Conservation (phyloP, 1,140 invertebrate genomes). For the Cardiocondyla obscurior region DNA sequence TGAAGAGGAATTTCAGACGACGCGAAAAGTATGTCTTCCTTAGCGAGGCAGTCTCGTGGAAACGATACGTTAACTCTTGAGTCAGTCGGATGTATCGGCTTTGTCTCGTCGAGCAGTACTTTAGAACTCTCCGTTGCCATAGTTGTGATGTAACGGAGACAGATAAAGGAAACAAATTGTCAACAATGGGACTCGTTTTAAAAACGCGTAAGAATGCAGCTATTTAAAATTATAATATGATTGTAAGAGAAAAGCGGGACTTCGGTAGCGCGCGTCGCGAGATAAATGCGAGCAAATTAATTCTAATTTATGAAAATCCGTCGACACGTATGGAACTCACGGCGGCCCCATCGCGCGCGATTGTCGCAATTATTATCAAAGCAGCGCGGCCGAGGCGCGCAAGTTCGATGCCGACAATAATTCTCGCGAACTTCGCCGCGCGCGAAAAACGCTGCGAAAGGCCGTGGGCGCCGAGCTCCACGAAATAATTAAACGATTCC, state of each 20-base stretch:
- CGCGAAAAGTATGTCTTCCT: conserved; percentile 15
- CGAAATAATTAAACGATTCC: conserved; percentile 67
- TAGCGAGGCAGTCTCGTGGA: conserved; percentile 10
- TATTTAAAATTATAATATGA: background rate
- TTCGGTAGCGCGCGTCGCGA: background rate
- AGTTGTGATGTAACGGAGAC: background rate
- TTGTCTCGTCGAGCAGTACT: background rate
- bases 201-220: background rate
- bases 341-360: background rate
- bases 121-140: background rate
- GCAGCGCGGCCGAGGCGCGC: background rate
- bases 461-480: conserved; percentile 24
- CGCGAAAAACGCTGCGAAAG: conserved; percentile 46
- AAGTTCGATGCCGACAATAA: background rate
- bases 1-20: conserved; percentile 38
- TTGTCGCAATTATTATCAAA: background rate
- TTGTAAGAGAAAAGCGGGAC: background rate
- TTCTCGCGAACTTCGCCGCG: conserved; percentile 8
- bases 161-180: background rate
- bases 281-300: background rate
- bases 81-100: background rate
- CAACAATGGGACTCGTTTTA: background rate
- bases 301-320: background rate
- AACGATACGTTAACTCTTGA: conserved; percentile 28
- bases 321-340: background rate